These are phyloP conservation scores for Dynastes tityus DNA, from an alignment of 2,888 invertebrate species.

Conservation along the genomic window DNA sequence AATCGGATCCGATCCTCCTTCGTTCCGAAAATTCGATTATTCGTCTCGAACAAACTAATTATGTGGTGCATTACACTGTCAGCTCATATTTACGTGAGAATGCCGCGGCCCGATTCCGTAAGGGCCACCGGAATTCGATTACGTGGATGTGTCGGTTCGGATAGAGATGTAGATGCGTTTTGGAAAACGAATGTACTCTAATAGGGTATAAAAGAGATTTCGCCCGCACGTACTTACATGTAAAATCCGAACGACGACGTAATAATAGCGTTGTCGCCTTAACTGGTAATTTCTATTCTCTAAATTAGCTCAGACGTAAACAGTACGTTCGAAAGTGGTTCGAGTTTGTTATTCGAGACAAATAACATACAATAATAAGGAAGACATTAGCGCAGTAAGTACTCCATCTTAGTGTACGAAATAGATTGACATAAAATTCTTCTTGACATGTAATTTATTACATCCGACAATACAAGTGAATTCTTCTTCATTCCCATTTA, in stretches of 20 bases:
- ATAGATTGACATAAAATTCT: too few species aligned
- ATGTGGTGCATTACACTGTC: slow-evolving; percentile 51
- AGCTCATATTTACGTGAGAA: slow-evolving; percentile 49
- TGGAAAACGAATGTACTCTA: slow-evolving; percentile 39
- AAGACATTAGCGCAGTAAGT: too few species aligned
- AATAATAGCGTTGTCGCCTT: slow-evolving; percentile 9
- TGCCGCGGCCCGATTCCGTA: slow-evolving; percentile 25
- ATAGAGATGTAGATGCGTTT: slow-evolving; percentile 43
- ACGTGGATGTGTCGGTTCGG: slow-evolving; percentile 41
- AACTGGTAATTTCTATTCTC: slow-evolving; percentile 18
- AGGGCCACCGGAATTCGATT: slow-evolving; percentile 36
- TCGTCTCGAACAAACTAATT: slow-evolving; percentile 51
- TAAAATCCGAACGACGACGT: slow-evolving; percentile 12
- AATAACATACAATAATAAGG: too few species aligned
- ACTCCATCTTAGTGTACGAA: too few species aligned
- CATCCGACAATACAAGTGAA: too few species aligned
- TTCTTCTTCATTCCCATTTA: too few species aligned
- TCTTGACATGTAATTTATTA: too few species aligned
- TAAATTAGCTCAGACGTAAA: slow-evolving; percentile 26
- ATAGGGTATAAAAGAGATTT: slow-evolving; percentile 42
- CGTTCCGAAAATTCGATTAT: slow-evolving; percentile 48
- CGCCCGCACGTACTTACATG: not conserved
- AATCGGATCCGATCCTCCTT: slow-evolving; percentile 36
- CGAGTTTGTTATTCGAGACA: too few species aligned
- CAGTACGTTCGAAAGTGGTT: not conserved